Evolutionary conservation across 2,797 vertebrate genomes (phyloP).

Genomic region (Sebastes matsubarae): DNA sequence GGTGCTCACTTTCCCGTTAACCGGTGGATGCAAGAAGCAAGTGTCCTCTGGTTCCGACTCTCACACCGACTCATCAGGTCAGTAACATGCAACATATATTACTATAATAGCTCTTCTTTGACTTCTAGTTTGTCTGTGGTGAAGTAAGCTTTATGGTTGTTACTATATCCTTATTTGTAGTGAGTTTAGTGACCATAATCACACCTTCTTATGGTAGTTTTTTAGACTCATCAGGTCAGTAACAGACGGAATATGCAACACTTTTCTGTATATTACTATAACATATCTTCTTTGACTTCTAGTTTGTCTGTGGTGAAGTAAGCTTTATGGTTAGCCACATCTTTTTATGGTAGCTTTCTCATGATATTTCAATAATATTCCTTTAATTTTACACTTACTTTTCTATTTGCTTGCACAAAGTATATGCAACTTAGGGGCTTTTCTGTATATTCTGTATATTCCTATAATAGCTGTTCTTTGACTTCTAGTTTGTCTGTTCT

Average conservation of each 20-base stretch:
- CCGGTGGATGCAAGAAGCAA: conserved; percentile 83
- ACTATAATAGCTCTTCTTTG: not conserved
- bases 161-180: not conserved
- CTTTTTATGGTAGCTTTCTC: not conserved
- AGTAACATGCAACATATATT: conserved; percentile 53
- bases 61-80: conserved; percentile 92
- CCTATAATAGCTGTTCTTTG: not conserved
- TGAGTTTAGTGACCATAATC: not conserved
- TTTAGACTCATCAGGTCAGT: too few relatives aligned
- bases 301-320: not conserved
- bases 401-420: not conserved
- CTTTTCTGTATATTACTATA: not conserved
- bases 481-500: not conserved
- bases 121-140: not conserved
- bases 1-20: conserved; percentile 85
- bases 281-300: not conserved
- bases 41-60: conserved; percentile 91
- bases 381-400: too few relatives aligned
- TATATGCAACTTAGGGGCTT: not conserved
- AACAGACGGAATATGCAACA: not conserved
- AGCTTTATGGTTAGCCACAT: not conserved
- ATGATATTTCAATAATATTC: not conserved
- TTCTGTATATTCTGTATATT: not conserved
- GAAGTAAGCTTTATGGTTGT: not conserved
- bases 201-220: not conserved